Evolutionary conservation across 2,797 vertebrate genomes (phyloP), one percentile per base, ranked within the genome.

Genomic region (Cossypha caffra): DNA sequence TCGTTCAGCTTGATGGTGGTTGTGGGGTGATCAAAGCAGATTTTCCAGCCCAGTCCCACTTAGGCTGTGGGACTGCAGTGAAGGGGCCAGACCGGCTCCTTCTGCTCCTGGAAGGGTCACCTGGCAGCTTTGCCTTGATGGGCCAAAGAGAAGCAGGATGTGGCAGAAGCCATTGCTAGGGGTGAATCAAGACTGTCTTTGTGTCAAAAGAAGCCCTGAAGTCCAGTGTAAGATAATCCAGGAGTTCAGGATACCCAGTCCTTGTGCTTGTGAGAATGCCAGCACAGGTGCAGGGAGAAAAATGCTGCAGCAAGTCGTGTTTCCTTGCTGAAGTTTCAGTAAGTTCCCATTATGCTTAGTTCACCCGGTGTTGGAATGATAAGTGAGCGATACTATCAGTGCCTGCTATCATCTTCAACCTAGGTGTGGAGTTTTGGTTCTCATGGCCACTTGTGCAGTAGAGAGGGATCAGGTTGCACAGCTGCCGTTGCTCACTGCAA

Each of bases 381-480:
- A 84, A 59, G 48, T 57, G 51, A n/a, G 88, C 5, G 80, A 94
- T 77, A 19, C 54, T 54, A 91, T 96, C 93, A 48, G 84, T 7
- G 47, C 48, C 63, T 95, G 68, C 67, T 82, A 28, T 91, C 74
- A 21, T 47, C 48, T 68, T 43, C 55, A 91, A 74, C 72, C 45
- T 83, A 68, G 86, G 83, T 43, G 90, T 83, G 93, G 88, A 73
- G 90, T 68, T 92, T 33, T 92, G 64, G 52, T 95, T 93, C 93
- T 92, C 81, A 48, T 63, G 50, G 75, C 71, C 59, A 11, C 59
- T 92, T 52, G 62, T 63, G 71, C 63, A 14, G 85, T n/a, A 37
- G 50, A 29, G 43, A 52, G 59, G 52, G 62, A 69, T 84, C 16
- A 9, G 67, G 33, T 67, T 74, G 69, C 68, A 71, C 29, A 18